A percentile compares a stretch with the other conserved stretches of the same genome.
Conservation (phyloP, 2,888 invertebrate genomes). For the Creontiades dilutus region DNA sequence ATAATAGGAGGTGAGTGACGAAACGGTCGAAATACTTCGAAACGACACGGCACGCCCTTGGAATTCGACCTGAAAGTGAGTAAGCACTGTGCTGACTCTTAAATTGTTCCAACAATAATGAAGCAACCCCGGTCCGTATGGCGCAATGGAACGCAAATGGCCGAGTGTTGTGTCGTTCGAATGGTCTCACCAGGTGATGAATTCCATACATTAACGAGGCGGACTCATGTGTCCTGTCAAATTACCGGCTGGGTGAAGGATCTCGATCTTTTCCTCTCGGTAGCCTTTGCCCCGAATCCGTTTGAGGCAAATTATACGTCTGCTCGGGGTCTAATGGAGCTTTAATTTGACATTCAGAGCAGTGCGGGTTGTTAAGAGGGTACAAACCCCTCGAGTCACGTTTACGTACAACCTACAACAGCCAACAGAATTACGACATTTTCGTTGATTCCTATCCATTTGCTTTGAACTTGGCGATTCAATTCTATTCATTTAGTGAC, state of each 20-base stretch:
- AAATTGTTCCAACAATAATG: conserved; percentile 32
- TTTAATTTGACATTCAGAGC: not conserved
- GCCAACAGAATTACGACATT: no score
- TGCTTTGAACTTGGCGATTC: no score
- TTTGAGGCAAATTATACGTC: conserved; percentile 32
- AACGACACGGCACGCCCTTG: conserved; percentile 16
- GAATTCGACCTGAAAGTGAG: conserved; percentile 29
- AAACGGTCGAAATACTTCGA: not conserved
- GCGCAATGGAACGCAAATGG: not conserved
- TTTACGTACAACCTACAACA: no score
- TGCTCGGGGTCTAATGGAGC: not conserved
- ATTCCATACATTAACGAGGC: conserved; percentile 34
- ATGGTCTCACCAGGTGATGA: not conserved
- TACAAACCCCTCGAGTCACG: not conserved
- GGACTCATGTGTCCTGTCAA: not conserved
- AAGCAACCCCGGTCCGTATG: not conserved
- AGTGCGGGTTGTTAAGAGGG: not conserved
- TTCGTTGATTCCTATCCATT: no score
- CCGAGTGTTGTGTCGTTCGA: conserved; percentile 7
- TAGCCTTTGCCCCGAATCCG: conserved; percentile 32
- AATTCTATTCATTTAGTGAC: no score
- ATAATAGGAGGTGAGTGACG: not conserved
- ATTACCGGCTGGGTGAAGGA: conserved; percentile 26
- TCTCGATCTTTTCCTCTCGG: not conserved
- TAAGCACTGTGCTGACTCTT: not conserved